phyloP scores from a whole-genome alignment of 2,113 vertebrate genomes.

The Erpornis zantholeuca region DNA sequence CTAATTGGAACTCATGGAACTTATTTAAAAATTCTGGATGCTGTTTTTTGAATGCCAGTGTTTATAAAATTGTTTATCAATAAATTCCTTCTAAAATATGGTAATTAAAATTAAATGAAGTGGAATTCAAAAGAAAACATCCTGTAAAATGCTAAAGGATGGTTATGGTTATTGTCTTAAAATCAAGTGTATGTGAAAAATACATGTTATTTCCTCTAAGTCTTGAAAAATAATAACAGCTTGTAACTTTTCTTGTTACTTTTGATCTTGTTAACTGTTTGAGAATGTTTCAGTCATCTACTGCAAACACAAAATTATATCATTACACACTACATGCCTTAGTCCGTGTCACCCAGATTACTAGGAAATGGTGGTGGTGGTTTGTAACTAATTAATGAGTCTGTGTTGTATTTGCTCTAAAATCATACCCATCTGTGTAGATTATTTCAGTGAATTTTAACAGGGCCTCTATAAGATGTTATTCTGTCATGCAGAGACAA shows the following conservation, averaged over 20 bases:
- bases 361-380: neutral
- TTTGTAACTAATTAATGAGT: conserved; percentile 41
- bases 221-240: neutral
- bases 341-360: neutral
- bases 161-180: neutral
- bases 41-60: neutral
- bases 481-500: neutral
- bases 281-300: neutral
- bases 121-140: neutral
- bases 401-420: conserved; percentile 20
- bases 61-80: neutral
- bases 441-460: conserved; percentile 37
- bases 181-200: neutral
- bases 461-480: conserved; percentile 27
- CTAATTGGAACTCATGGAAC: neutral
- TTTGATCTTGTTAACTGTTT: neutral
- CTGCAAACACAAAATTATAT: neutral
- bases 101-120: neutral
- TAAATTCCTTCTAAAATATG: neutral
- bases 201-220: neutral
- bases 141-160: neutral
- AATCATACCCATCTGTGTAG: conserved; percentile 19
- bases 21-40: neutral
- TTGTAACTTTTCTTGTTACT: neutral
- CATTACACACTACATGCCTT: neutral